phyloP scores from a whole-genome alignment of 2,888 invertebrate genomes.

The Agrotis exclamationis region DNA sequence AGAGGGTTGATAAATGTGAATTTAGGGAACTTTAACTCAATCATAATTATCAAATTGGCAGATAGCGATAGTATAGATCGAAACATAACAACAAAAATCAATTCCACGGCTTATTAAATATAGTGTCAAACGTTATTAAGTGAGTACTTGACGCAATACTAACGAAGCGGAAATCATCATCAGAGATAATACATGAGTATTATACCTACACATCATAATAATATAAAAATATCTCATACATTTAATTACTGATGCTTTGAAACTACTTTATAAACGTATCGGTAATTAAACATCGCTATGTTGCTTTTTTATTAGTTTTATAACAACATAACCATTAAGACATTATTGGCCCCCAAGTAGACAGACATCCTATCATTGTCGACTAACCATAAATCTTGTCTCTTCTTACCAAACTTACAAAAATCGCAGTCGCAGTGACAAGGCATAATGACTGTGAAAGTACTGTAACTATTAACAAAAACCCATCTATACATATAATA shows the following conservation, averaged over 20 bases:
- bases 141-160: conserved; percentile 10
- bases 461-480: too few relatives aligned
- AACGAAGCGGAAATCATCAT: conserved; percentile 44
- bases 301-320: neutral
- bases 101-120: neutral
- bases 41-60: neutral
- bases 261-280: conserved; percentile 5
- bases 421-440: too few relatives aligned
- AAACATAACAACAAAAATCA: too few relatives aligned
- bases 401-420: too few relatives aligned
- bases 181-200: conserved; percentile 41
- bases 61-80: neutral
- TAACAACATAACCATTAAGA: too few relatives aligned
- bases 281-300: neutral
- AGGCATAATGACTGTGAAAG: too few relatives aligned
- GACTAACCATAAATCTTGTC: too few relatives aligned
- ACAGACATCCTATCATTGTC: neutral
- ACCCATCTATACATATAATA: too few relatives aligned
- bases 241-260: neutral
- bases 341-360: too few relatives aligned
- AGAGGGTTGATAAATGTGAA: too few relatives aligned
- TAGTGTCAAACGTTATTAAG: neutral
- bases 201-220: neutral
- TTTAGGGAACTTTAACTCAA: neutral
- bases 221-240: conserved; percentile 36